Percentiles rank a stretch among this genome's conserved stretches.
Evolutionary conservation across 1,140 invertebrate species (phyloP).

Genomic region (Neuroterus valhalla): DNA sequence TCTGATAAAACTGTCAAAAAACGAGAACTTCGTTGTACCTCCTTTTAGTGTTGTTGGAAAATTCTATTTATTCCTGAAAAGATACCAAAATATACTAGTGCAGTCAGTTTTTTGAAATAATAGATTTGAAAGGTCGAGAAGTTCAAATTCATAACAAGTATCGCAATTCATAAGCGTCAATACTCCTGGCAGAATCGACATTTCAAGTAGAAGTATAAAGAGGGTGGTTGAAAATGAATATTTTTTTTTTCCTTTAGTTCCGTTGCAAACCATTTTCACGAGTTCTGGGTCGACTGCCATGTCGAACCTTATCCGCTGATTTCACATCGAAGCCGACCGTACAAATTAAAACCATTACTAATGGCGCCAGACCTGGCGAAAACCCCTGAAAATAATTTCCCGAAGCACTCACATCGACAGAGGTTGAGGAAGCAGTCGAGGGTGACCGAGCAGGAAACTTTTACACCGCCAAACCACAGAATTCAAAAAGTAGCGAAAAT

Average conservation of each 20-base stretch:
- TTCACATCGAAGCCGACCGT: slow-evolving; percentile 36
- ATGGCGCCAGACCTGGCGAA: slow-evolving; percentile 36
- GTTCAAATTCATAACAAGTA: too few relatives aligned
- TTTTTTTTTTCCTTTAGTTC: not conserved
- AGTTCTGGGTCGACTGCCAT: not conserved
- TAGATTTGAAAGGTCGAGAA: too few relatives aligned
- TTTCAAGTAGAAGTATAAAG: not conserved
- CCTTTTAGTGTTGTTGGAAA: not conserved
- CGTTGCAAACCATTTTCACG: too few relatives aligned
- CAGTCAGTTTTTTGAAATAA: too few relatives aligned
- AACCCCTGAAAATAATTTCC: slow-evolving; percentile 38
- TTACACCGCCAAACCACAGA: slow-evolving; percentile 18
- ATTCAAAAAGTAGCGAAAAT: slow-evolving; percentile 15
- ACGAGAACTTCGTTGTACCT: too few relatives aligned
- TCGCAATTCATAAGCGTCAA: too few relatives aligned
- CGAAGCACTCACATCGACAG: slow-evolving; percentile 40
- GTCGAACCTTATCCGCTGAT: slow-evolving; percentile 40
- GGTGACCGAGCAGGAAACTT: slow-evolving; percentile 28
- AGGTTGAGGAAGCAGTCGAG: slow-evolving; percentile 27
- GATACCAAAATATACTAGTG: too few relatives aligned
- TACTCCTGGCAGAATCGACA: too few relatives aligned
- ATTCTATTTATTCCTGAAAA: not conserved
- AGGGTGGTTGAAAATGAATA: not conserved
- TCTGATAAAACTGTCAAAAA: too few relatives aligned
- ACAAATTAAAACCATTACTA: slow-evolving; percentile 52